Evolutionary conservation across 1,140 invertebrate species (phyloP).

Genomic region (Sesamia nonagrioides): DNA sequence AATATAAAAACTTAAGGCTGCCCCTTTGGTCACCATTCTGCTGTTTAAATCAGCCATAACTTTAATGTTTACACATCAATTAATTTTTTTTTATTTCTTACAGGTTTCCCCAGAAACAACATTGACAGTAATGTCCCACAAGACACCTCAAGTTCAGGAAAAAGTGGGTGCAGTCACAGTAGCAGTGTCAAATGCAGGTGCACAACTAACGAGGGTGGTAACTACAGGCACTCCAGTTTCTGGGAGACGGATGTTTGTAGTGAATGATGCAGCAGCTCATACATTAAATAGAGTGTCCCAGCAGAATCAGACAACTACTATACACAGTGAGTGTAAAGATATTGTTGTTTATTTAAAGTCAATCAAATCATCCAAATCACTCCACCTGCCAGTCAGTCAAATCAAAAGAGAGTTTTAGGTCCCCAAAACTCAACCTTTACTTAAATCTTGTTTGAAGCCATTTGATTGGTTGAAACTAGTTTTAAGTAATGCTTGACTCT

Average conservation of each 20-base stretch:
- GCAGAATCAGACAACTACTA: slow-evolving; percentile 84
- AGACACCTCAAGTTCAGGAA: slow-evolving; percentile 85
- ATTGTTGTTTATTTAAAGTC: not conserved
- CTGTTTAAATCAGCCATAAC: no score
- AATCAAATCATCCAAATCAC: not conserved
- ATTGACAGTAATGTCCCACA: slow-evolving; percentile 85
- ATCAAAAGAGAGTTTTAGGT: no score
- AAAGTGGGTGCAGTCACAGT: slow-evolving; percentile 81
- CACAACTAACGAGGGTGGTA: slow-evolving; percentile 80
- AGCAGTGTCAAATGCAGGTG: slow-evolving; percentile 76
- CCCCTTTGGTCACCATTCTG: no score
- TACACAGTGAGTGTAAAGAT: slow-evolving; percentile 76
- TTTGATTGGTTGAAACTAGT: no score
- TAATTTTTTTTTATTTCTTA: slow-evolving; percentile 49
- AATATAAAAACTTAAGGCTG: no score
- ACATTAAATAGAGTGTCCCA: slow-evolving; percentile 81
- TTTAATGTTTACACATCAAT: no score
- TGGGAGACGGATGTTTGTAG: slow-evolving; percentile 82
- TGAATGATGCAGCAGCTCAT: slow-evolving; percentile 82
- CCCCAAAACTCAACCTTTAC: no score
- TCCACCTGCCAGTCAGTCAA: no score
- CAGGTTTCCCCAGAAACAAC: slow-evolving; percentile 85
- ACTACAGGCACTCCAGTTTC: slow-evolving; percentile 73
- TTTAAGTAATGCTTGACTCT: no score
- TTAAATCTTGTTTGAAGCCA: no score